Evolutionary conservation across 2,797 vertebrate genomes (phyloP), one percentile per base, ranked within the genome.

Genomic region (Gymnoscopelus braueri): DNA sequence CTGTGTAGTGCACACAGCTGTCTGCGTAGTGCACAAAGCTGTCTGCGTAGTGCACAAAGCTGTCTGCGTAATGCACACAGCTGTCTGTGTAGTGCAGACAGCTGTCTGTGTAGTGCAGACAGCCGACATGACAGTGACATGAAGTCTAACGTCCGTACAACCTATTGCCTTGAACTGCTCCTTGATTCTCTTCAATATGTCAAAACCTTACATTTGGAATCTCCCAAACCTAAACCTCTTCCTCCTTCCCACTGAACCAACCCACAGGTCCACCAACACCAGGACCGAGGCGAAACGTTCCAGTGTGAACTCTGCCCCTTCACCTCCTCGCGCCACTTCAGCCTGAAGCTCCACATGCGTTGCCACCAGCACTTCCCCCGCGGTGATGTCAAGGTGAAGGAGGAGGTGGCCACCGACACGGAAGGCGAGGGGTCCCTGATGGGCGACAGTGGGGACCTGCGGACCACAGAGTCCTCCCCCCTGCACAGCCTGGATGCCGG

Each of bases 281-380:
- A 99, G 93, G 98, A 99, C 92, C 94, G 97, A 73, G 98, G 98
- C 66, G 98, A 99, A 94, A 99, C 98, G 48, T 99, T 99, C 89
- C 97, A 99, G 67, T 99, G 98, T 75, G 97, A 99, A 91, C 96
- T 99, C 35, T 99, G 98, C 88, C 98, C 98, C 83, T 99, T 99
- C 91, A 99, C 98, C 78, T 99, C 98, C 61, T 99, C 98, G 23
- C 97, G 98, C 87, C 98, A 99, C 94, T 99, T 99, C 95, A 99
- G 98, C 95, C 94, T 99, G 89, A 99, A 99, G 90, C 97, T 99
- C 82, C 98, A 99, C 92, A 99, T 99, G 98, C 97, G 98, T 85
- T 99, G 98, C 92, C 98, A 99, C 91, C 98, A 99, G 90, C 98
- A 99, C 94, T 99, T 99, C 92, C 96, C 98, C 72, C 95, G 96